Conservation (phyloP, 2,113 vertebrate genomes). For the Cygnus atratus region DNA sequence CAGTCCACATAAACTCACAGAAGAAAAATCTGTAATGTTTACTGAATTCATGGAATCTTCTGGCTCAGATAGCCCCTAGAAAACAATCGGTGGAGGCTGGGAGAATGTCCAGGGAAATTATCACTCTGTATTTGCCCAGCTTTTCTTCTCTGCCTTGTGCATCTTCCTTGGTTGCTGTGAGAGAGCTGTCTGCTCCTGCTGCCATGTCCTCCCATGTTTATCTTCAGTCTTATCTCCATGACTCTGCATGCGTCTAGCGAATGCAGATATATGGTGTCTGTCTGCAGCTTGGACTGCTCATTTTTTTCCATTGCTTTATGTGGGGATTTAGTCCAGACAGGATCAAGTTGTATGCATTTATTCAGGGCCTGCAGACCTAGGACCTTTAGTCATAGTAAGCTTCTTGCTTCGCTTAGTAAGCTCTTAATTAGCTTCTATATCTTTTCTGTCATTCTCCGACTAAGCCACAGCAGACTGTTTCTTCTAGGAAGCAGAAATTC, state of each 20-base stretch:
- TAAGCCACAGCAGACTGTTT: background rate
- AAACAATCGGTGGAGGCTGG: background rate
- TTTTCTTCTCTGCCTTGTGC: background rate
- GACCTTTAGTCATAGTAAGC: background rate
- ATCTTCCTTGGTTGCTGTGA: background rate
- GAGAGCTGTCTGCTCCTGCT: background rate
- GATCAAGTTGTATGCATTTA: background rate
- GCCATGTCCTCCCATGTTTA: background rate
- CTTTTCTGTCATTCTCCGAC: conserved; percentile 13
- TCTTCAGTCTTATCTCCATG: background rate
- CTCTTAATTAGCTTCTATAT: conserved; percentile 14
- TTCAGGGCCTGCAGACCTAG: background rate
- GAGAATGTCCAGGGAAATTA: background rate
- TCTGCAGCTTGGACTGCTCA: background rate
- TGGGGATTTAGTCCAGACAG: background rate
- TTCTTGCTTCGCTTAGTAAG: conserved; percentile 6
- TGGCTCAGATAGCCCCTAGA: background rate
- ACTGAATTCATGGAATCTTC: background rate
- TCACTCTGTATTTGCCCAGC: background rate
- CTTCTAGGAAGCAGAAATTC: conserved; percentile 22
- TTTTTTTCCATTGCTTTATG: background rate
- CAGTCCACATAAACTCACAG: background rate
- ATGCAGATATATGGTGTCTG: background rate
- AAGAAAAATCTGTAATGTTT: background rate
- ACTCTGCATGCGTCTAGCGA: background rate